These are phyloP conservation scores for Apamea anceps DNA, from an alignment of 2,888 invertebrate genomes.

Conservation along the genomic window DNA sequence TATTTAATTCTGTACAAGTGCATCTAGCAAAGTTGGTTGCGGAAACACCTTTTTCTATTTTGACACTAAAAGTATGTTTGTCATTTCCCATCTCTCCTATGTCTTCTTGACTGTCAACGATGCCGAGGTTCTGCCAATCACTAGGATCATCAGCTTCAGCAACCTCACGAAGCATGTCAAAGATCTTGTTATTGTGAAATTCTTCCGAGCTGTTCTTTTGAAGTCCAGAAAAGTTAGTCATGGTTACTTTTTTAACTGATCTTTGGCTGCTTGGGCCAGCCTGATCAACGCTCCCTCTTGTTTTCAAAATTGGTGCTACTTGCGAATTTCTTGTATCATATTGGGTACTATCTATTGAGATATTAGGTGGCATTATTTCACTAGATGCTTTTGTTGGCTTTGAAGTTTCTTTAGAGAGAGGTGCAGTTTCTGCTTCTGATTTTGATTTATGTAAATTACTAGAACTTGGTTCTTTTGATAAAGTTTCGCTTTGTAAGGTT, in stretches of 20 bases:
- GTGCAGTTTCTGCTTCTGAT: conserved; percentile 43
- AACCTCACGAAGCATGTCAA: conserved; percentile 80
- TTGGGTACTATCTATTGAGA: conserved; percentile 23
- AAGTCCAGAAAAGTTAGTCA: conserved; percentile 72
- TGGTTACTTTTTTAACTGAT: conserved; percentile 81
- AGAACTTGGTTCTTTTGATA: conserved; percentile 20
- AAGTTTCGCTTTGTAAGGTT: conserved; percentile 27
- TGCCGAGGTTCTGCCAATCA: conserved; percentile 83
- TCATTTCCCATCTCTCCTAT: conserved; percentile 62
- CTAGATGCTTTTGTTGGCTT: conserved; percentile 48
- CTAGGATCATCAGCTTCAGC: conserved; percentile 76
- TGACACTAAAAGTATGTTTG: conserved; percentile 72
- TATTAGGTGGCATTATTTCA: conserved; percentile 37
- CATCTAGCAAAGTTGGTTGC: conserved; percentile 81
- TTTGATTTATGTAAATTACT: conserved; percentile 35
- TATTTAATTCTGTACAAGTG: conserved; percentile 82
- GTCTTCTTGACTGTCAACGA: conserved; percentile 80
- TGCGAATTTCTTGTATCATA: conserved; percentile 60
- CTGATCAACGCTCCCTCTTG: conserved; percentile 58
- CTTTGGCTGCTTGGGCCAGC: conserved; percentile 44
- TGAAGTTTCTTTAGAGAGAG: conserved; percentile 13
- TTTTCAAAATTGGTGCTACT: conserved; percentile 78
- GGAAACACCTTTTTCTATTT: conserved; percentile 82
- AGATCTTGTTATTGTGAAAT: conserved; percentile 70
- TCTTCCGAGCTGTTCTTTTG: conserved; percentile 64